Percentiles rank a stretch among this genome's conserved stretches.
These are phyloP conservation scores for Spinus pinus DNA, from an alignment of 2,797 vertebrate species.

Conservation along the genomic window DNA sequence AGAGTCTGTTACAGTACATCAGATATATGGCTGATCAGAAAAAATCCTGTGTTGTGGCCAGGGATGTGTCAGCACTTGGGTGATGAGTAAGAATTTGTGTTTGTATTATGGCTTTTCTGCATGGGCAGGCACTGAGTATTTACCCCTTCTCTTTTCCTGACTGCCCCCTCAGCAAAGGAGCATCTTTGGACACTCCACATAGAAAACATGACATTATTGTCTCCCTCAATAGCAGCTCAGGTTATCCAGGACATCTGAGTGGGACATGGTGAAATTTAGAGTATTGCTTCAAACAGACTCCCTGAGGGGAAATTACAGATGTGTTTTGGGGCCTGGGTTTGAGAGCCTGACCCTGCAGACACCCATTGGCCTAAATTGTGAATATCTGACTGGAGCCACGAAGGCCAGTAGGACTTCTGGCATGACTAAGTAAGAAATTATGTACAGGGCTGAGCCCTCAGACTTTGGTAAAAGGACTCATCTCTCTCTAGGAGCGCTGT, in stretches of 20 bases:
- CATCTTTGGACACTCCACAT: background rate
- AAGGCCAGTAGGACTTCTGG: background rate
- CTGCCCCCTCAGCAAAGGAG: background rate
- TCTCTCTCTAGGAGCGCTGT: background rate
- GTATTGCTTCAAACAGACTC: background rate
- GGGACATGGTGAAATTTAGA: background rate
- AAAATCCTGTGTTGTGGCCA: background rate
- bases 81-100: background rate
- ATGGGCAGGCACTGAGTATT: background rate
- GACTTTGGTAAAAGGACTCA: background rate
- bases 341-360: background rate
- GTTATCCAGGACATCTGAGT: background rate
- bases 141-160: background rate
- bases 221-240: background rate
- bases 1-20: constrained; percentile 5
- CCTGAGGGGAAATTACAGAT: background rate
- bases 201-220: background rate
- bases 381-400: background rate
- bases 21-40: constrained; percentile 2
- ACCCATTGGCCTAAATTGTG: background rate
- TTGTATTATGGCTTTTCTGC: background rate
- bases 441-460: background rate
- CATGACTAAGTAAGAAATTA: background rate
- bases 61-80: background rate
- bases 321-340: background rate